A percentile compares a stretch with the other conserved stretches of the same genome.
Evolutionary conservation across 2,888 invertebrate species (phyloP).

Genomic region (Sarcophaga caerulescens): DNA sequence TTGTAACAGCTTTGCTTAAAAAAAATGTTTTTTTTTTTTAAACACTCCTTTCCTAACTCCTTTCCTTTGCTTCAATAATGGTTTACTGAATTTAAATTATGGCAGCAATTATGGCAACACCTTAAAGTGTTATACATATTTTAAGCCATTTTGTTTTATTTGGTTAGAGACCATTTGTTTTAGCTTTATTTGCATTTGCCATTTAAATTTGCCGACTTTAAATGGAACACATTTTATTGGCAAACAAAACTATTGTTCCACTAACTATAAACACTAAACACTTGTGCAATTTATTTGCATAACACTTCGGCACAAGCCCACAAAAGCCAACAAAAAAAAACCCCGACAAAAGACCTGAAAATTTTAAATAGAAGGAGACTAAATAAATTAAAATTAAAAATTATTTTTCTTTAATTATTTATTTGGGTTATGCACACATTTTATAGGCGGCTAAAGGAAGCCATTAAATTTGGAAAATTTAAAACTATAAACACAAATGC

Average conservation of each 20-base stretch:
- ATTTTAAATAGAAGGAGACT: not conserved
- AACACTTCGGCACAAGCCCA: not conserved
- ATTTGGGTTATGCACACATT: not conserved
- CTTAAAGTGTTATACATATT: not conserved
- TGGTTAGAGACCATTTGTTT: not conserved
- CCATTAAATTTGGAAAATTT: no score
- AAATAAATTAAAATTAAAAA: not conserved
- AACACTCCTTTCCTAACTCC: no score
- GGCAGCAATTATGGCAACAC: not conserved
- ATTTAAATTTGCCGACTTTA: not conserved
- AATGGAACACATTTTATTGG: not conserved
- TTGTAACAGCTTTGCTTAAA: no score
- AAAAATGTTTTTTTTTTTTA: no score
- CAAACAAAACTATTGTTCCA: not conserved
- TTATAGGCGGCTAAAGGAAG: not conserved
- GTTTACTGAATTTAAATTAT: not conserved
- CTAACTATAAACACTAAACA: not conserved
- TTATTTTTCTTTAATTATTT: not conserved
- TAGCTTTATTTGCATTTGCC: not conserved
- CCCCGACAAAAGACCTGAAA: not conserved
- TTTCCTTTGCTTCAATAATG: no score
- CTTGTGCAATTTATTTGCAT: not conserved
- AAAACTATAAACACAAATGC: no score
- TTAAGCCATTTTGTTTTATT: not conserved
- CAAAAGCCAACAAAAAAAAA: no score